phyloP scores from a whole-genome alignment of 2,113 vertebrate genomes.

The Epinephelus lanceolatus region DNA sequence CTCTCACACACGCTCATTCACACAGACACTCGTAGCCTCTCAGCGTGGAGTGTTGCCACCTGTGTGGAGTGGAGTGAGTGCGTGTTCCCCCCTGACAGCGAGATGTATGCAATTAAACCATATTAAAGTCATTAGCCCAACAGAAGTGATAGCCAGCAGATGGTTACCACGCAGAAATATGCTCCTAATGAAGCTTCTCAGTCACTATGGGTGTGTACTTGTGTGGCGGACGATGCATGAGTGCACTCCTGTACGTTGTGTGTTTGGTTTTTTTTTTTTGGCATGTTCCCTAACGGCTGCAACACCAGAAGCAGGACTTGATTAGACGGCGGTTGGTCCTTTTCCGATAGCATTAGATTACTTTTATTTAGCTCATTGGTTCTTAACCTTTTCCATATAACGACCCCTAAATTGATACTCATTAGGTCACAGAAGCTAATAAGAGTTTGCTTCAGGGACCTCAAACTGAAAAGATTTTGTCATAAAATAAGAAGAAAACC shows the following conservation, averaged over 20 bases:
- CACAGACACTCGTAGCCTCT: slow-evolving; percentile 45
- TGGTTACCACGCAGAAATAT: slow-evolving; percentile 72
- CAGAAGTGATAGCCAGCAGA: slow-evolving; percentile 76
- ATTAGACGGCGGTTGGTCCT: slow-evolving; percentile 57
- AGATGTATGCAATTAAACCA: slow-evolving; percentile 77
- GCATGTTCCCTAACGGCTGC: slow-evolving; percentile 29
- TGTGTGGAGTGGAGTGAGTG: slow-evolving; percentile 54
- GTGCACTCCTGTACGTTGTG: not conserved
- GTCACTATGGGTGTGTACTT: slow-evolving; percentile 42
- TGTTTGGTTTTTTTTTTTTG: slow-evolving; percentile 18
- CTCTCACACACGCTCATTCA: not conserved
- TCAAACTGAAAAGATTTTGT: too few species aligned
- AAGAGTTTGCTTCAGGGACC: too few species aligned
- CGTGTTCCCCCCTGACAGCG: slow-evolving; percentile 55
- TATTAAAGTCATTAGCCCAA: slow-evolving; percentile 78
- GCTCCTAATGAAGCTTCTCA: slow-evolving; percentile 76
- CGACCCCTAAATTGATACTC: too few species aligned
- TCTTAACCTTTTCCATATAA: too few species aligned
- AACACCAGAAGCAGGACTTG: slow-evolving; percentile 46
- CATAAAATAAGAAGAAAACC: too few species aligned
- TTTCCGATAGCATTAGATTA: slow-evolving; percentile 26
- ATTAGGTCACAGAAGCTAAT: too few species aligned
- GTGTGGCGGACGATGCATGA: slow-evolving; percentile 10
- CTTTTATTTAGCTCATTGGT: too few species aligned
- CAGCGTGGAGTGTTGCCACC: slow-evolving; percentile 65